Evolutionary conservation across 2,113 vertebrate genomes (phyloP).

Genomic region (Pontoporia blainvillei): DNA sequence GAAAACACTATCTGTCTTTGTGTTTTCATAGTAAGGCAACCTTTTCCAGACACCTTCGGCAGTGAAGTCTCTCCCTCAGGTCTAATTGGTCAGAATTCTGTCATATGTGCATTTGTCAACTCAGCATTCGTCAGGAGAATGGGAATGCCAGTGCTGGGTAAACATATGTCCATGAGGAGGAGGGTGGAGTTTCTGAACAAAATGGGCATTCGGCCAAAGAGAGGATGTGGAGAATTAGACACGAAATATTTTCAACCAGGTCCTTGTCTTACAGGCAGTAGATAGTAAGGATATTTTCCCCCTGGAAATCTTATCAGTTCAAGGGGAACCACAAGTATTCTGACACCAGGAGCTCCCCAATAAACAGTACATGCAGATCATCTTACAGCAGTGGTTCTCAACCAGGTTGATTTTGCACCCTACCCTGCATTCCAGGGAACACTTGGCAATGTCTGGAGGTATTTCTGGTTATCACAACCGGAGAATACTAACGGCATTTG

Average conservation of each 20-base stretch:
- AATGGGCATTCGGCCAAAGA: not conserved
- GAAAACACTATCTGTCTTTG: not conserved
- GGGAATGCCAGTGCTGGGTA: not conserved
- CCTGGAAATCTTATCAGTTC: not conserved
- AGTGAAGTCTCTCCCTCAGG: not conserved
- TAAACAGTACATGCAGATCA: not conserved
- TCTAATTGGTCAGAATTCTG: not conserved
- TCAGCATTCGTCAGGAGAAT: not conserved
- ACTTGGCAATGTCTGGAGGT: not conserved
- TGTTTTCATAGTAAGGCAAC: not conserved
- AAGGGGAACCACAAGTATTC: not conserved
- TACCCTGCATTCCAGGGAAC: accelerated
- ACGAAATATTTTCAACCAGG: not conserved
- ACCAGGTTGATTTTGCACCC: not conserved
- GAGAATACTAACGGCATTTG: not conserved
- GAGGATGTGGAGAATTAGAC: not conserved
- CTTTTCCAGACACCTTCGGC: not conserved
- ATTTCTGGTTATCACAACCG: not conserved
- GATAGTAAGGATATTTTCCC: not conserved
- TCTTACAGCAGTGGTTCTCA: not conserved
- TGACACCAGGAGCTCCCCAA: not conserved
- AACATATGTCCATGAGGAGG: accelerated
- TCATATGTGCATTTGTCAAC: not conserved
- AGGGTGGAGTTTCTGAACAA: not conserved
- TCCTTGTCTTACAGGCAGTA: not conserved